phyloP scores from a whole-genome alignment of 2,113 vertebrate genomes.

The Thinocorus orbignyianus region DNA sequence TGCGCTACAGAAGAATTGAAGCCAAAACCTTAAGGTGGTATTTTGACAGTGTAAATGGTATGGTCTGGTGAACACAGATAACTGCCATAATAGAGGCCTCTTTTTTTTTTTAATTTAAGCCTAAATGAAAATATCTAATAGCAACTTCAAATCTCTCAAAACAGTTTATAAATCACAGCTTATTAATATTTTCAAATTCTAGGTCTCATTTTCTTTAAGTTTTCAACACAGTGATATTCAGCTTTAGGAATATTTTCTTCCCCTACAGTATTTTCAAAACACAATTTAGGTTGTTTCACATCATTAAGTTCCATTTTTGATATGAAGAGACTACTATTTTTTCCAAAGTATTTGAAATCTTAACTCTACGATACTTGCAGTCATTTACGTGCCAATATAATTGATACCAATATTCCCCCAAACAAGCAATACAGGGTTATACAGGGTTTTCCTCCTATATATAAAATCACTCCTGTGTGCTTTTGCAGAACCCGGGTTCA shows the following conservation, averaged over 20 bases:
- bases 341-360: not conserved
- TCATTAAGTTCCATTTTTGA: not conserved
- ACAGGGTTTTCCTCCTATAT: not conserved
- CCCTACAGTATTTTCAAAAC: not conserved
- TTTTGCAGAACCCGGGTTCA: not conserved
- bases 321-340: not conserved
- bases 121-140: not conserved
- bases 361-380: not conserved
- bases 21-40: not conserved
- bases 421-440: not conserved
- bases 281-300: not conserved
- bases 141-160: not conserved
- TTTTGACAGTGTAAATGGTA: not conserved
- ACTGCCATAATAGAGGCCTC: not conserved
- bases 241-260: not conserved
- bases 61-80: not conserved
- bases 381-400: not conserved
- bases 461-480: not conserved
- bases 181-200: not conserved
- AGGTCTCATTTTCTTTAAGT: not conserved
- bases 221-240: not conserved
- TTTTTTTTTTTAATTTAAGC: not conserved
- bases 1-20: not conserved
- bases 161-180: not conserved
- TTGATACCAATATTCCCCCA: not conserved